These are phyloP conservation scores for Pachypanchax playfairii DNA, from an alignment of 2,113 vertebrate genomes.

Conservation along the genomic window DNA sequence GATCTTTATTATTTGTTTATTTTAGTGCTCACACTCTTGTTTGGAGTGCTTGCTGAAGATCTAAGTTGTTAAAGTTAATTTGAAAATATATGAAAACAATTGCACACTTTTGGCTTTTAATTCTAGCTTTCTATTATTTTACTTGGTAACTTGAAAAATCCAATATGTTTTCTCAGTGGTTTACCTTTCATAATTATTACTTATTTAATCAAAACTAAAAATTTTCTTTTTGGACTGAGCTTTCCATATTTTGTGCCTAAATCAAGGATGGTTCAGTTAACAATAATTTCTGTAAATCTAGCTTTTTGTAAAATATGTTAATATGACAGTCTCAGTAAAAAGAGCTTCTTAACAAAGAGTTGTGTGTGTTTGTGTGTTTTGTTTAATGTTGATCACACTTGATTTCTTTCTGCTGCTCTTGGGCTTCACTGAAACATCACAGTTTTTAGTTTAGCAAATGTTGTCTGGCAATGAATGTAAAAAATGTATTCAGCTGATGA, in stretches of 20 bases:
- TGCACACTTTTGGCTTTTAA: constrained; percentile 9
- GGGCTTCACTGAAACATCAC: no score
- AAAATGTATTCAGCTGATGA: no score
- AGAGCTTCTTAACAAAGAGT: constrained; percentile 59
- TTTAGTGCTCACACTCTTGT: constrained; percentile 34
- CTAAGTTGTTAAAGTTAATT: constrained; percentile 28
- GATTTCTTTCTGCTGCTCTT: no score
- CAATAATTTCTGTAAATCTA: constrained; percentile 70
- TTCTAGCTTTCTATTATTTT: constrained; percentile 33
- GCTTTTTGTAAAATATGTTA: constrained; percentile 73
- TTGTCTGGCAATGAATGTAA: no score
- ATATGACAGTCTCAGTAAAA: constrained; percentile 72
- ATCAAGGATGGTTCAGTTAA: constrained; percentile 52
- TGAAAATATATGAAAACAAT: not conserved
- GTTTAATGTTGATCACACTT: not conserved
- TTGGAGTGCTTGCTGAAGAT: constrained; percentile 17
- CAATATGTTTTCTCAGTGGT: constrained; percentile 49
- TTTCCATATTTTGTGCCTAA: constrained; percentile 71
- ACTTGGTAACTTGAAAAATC: constrained; percentile 28
- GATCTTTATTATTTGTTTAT: constrained; percentile 37
- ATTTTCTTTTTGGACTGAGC: constrained; percentile 51
- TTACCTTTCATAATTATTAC: constrained; percentile 45
- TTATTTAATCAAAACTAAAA: constrained; percentile 44
- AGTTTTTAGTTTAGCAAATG: no score
- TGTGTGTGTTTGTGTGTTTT: constrained; percentile 1